These are phyloP conservation scores for Macroteleia sp. DNA, from an alignment of 2,888 invertebrate genomes.

Conservation along the genomic window DNA sequence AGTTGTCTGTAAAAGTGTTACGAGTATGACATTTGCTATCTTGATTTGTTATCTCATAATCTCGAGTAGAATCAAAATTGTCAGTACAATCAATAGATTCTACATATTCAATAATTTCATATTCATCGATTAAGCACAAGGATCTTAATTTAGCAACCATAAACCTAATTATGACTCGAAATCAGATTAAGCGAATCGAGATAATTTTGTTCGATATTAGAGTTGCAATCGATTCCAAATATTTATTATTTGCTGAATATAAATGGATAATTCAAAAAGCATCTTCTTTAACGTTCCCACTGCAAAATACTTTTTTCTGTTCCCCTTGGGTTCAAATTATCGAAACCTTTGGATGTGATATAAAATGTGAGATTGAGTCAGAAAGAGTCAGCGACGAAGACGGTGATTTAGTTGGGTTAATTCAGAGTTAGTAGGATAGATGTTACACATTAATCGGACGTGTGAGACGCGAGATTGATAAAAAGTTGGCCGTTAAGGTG, in stretches of 20 bases:
- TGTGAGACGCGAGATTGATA: constrained; percentile 47
- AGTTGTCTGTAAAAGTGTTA: too few relatives aligned
- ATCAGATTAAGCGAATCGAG: not conserved
- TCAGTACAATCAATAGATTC: too few relatives aligned
- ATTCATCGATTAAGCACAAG: not conserved
- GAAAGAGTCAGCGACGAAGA: constrained; percentile 17
- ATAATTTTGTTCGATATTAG: too few relatives aligned
- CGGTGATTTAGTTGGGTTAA: constrained; percentile 44
- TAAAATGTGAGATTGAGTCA: constrained; percentile 32
- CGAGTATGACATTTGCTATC: too few relatives aligned
- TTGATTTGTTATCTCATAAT: too few relatives aligned
- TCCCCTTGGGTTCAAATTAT: not conserved
- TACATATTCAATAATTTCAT: not conserved
- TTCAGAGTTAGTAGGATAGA: constrained; percentile 44
- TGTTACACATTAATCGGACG: constrained; percentile 23
- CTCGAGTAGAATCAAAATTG: too few relatives aligned
- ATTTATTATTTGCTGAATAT: not conserved
- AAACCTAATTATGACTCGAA: constrained; percentile 5
- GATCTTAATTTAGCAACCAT: constrained; percentile 2
- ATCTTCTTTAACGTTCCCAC: not conserved
- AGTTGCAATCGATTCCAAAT: too few relatives aligned
- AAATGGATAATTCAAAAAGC: not conserved
- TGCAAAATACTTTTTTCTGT: not conserved
- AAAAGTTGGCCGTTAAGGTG: constrained; percentile 75
- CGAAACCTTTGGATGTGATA: constrained; percentile 15